phyloP scores from a whole-genome alignment of 37 sponge, comb jelly and placozoan species.

The Aplysina aerophoba region DNA sequence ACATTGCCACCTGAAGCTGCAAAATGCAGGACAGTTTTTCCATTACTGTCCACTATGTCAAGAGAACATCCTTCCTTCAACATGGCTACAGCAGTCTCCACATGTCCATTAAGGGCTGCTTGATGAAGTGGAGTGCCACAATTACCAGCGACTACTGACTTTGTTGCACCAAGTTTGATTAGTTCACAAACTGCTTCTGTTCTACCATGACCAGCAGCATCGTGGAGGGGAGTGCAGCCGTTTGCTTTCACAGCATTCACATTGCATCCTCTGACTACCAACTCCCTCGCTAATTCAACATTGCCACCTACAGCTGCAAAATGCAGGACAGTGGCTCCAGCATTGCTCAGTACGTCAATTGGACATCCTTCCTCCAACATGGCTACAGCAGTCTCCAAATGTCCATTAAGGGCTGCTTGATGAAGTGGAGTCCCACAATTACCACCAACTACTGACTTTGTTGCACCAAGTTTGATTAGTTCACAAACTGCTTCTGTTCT shows the following conservation, averaged over 20 bases:
- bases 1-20: slow-evolving; percentile 19
- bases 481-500: background rate
- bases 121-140: slow-evolving; percentile 16
- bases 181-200: background rate
- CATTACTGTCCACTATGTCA: background rate
- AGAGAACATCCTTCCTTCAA: background rate
- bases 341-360: background rate
- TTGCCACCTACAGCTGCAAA: background rate
- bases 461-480: slow-evolving; percentile 3
- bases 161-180: background rate
- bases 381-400: background rate
- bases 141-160: background rate
- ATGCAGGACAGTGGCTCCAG: background rate
- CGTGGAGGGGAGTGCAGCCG: slow-evolving; percentile 12
- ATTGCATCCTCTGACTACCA: background rate
- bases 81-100: background rate
- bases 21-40: background rate
- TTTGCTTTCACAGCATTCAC: background rate
- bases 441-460: background rate
- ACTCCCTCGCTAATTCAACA: background rate
- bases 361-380: background rate
- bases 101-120: slow-evolving; percentile 3
- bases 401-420: background rate
- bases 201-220: background rate
- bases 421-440: background rate